Evolutionary conservation across 37 sponge, comb jelly and placozoan genomes (phyloP).

Genomic region (Diacarnus erythraeanus): DNA sequence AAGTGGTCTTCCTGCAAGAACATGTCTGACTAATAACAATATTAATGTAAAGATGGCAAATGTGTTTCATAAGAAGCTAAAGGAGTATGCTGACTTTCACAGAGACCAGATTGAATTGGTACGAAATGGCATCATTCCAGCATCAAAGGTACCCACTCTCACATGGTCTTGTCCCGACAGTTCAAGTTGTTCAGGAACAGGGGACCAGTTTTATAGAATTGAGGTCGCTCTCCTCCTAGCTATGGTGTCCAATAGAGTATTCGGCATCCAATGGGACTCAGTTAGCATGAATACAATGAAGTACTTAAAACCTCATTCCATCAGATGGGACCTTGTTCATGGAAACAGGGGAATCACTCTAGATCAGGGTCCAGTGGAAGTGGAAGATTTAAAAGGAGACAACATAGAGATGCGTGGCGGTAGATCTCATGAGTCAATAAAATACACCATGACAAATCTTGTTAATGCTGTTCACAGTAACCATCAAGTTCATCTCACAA

Average conservation of each 20-base stretch:
- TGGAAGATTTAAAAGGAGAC: too few species aligned
- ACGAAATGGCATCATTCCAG: not conserved
- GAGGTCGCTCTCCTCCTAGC: not conserved
- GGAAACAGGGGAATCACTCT: not conserved
- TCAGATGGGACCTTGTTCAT: not conserved
- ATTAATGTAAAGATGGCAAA: too few species aligned
- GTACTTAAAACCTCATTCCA: not conserved
- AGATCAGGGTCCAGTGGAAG: too few species aligned
- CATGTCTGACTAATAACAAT: too few species aligned
- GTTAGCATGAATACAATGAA: not conserved
- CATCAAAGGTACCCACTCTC: not conserved
- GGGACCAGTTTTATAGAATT: conserved; percentile 3
- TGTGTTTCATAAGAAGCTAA: not conserved
- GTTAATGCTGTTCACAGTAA: not conserved
- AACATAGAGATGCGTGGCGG: too few species aligned
- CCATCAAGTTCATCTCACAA: not conserved
- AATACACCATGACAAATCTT: too few species aligned
- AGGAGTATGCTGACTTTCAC: not conserved
- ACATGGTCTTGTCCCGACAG: not conserved
- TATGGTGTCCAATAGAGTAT: not conserved
- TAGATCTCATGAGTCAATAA: too few species aligned
- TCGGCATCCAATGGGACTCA: not conserved
- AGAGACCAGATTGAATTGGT: not conserved
- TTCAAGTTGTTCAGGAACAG: not conserved
- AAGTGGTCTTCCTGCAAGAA: too few species aligned